Percentiles rank a stretch among this genome's conserved stretches.
Evolutionary conservation across 2,888 invertebrate species (phyloP).

Genomic region (Myathropa florea): DNA sequence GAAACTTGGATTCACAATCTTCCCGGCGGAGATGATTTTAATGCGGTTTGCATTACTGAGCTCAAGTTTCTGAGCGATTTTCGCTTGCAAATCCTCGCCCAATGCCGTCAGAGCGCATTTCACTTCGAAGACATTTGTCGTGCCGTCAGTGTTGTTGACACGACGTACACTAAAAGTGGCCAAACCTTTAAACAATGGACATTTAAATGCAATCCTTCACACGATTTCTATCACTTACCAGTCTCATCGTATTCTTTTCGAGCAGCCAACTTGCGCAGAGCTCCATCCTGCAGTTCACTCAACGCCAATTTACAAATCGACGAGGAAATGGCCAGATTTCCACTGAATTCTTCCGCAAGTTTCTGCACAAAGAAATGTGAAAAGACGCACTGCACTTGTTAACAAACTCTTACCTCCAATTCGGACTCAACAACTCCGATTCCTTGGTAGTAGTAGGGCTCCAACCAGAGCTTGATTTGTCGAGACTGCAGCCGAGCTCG

Average conservation of each 20-base stretch:
- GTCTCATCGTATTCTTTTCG: slow-evolving; percentile 86
- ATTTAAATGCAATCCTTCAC: neutral
- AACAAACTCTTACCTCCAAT: slow-evolving; percentile 75
- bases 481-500: slow-evolving; percentile 86
- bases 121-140: slow-evolving; percentile 82
- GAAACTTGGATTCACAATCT: slow-evolving; percentile 83
- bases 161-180: slow-evolving; percentile 88
- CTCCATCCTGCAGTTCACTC: slow-evolving; percentile 85
- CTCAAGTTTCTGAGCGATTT: slow-evolving; percentile 82
- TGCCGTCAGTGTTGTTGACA: slow-evolving; percentile 81
- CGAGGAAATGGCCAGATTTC: slow-evolving; percentile 82
- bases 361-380: slow-evolving; percentile 81
- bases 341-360: slow-evolving; percentile 84
- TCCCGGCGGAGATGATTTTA: slow-evolving; percentile 86
- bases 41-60: slow-evolving; percentile 81
- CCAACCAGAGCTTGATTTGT: slow-evolving; percentile 88
- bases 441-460: slow-evolving; percentile 84
- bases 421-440: slow-evolving; percentile 81
- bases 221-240: slow-evolving; percentile 70
- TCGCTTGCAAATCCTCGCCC: slow-evolving; percentile 83
- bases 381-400: neutral
- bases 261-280: slow-evolving; percentile 87
- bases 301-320: slow-evolving; percentile 83
- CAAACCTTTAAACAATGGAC: slow-evolving; percentile 81
- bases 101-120: slow-evolving; percentile 82